Conservation (phyloP, 1,140 invertebrate genomes). For the Limonius californicus region DNA sequence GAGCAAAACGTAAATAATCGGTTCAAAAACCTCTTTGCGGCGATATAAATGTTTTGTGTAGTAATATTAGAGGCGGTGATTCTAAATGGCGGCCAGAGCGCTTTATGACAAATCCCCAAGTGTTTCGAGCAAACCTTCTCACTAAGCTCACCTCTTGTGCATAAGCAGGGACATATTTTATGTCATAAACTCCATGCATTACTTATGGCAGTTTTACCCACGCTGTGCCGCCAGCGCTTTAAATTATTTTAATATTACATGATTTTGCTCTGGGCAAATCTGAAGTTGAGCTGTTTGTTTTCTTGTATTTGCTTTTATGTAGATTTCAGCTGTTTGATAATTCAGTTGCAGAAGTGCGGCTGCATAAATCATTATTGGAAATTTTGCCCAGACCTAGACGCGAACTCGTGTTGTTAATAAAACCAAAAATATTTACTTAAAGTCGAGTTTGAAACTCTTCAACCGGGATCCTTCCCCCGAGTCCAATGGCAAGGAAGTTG, state of each 20-base stretch:
- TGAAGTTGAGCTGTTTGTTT: constrained; percentile 30
- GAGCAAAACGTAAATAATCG: too few relatives aligned
- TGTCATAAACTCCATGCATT: constrained; percentile 36
- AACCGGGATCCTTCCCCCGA: background rate
- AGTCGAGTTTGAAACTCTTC: constrained; percentile 6
- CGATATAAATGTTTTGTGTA: too few relatives aligned
- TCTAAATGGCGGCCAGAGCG: constrained; percentile 20
- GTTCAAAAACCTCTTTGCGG: too few relatives aligned
- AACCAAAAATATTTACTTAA: background rate
- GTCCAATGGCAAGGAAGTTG: background rate
- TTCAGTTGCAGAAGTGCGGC: too few relatives aligned
- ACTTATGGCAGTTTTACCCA: constrained; percentile 32
- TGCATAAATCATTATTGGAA: too few relatives aligned
- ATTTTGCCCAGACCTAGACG: too few relatives aligned
- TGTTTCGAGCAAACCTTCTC: constrained; percentile 19
- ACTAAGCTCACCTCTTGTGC: constrained; percentile 25
- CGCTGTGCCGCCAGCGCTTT: constrained; percentile 26
- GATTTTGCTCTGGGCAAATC: constrained; percentile 38
- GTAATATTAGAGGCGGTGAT: background rate
- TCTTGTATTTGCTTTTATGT: constrained; percentile 30
- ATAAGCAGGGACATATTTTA: constrained; percentile 41
- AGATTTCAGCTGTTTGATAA: constrained; percentile 21
- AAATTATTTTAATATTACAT: constrained; percentile 42
- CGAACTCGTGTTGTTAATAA: too few relatives aligned
- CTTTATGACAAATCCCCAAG: constrained; percentile 35